Conservation (phyloP, 2,113 vertebrate species). For the Charina bottae region DNA sequence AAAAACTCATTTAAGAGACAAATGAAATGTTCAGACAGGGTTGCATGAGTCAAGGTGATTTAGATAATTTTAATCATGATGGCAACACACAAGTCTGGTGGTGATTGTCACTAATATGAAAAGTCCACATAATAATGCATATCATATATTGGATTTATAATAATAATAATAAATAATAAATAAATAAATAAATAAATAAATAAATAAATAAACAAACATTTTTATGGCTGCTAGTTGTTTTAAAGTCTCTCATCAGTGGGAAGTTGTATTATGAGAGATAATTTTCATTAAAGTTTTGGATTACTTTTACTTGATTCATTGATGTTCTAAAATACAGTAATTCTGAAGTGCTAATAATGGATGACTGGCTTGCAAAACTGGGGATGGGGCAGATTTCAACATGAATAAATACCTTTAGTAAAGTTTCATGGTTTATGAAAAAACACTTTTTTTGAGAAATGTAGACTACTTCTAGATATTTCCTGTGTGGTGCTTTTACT, state of each 20-base stretch:
- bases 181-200: too few relatives aligned
- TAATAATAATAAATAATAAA: too few relatives aligned
- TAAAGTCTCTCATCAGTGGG: not conserved
- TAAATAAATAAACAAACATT: too few relatives aligned
- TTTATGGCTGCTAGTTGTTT: not conserved
- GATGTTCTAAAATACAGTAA: not conserved
- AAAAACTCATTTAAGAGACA: not conserved
- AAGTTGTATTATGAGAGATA: not conserved
- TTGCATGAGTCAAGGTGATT: not conserved
- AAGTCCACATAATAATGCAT: not conserved
- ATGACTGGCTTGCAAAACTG: not conserved
- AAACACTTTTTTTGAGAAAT: not conserved
- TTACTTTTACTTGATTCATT: not conserved
- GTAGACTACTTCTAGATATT: not conserved
- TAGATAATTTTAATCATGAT: not conserved
- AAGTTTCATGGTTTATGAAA: not conserved
- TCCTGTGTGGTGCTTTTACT: not conserved
- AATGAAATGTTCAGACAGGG: not conserved
- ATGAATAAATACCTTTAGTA: not conserved
- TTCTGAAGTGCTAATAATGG: not conserved
- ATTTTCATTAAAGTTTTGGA: not conserved
- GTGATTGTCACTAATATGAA: not conserved
- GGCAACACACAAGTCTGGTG: not conserved
- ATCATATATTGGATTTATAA: too few relatives aligned
- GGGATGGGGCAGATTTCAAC: not conserved